Evolutionary conservation across 2,888 invertebrate species (phyloP).

Genomic region (Smittia aterrima): DNA sequence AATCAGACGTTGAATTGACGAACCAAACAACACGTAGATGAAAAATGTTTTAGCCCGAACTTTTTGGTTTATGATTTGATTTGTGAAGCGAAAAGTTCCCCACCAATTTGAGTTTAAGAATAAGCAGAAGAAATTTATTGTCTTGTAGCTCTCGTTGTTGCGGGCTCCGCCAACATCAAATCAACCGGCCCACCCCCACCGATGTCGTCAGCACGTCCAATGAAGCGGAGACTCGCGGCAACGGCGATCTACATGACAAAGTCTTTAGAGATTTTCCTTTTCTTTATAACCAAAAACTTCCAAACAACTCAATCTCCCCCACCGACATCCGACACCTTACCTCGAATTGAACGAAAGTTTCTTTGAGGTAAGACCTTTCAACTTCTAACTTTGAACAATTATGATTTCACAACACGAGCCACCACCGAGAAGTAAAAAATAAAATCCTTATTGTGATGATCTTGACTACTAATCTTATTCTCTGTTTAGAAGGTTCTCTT

Average conservation of each 20-base stretch:
- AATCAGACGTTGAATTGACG: constrained; percentile 9
- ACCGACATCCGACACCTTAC: constrained; percentile 38
- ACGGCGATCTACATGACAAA: not conserved
- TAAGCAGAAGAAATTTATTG: not conserved
- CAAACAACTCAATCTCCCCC: constrained; percentile 29
- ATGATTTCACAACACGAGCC: constrained; percentile 3
- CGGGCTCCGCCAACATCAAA: not conserved
- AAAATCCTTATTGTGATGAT: not conserved
- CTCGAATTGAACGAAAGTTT: not conserved
- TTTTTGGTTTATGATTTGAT: constrained; percentile 24
- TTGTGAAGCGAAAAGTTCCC: constrained; percentile 20
- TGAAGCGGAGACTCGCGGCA: not conserved
- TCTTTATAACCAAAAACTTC: constrained; percentile 41
- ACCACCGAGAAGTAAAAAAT: not conserved
- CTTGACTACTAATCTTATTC: not conserved
- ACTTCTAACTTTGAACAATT: not conserved
- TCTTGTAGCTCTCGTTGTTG: not conserved
- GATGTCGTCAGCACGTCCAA: no score
- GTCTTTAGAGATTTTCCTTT: constrained; percentile 40
- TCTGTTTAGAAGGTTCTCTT: constrained; percentile 22
- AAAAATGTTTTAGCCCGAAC: not conserved
- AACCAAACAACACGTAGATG: constrained; percentile 19
- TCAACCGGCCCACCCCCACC: no score
- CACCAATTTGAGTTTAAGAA: not conserved
- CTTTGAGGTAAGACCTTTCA: constrained; percentile 41